These are phyloP conservation scores for Pandemis corylana DNA, from an alignment of 2,888 invertebrate genomes.

Conservation along the genomic window DNA sequence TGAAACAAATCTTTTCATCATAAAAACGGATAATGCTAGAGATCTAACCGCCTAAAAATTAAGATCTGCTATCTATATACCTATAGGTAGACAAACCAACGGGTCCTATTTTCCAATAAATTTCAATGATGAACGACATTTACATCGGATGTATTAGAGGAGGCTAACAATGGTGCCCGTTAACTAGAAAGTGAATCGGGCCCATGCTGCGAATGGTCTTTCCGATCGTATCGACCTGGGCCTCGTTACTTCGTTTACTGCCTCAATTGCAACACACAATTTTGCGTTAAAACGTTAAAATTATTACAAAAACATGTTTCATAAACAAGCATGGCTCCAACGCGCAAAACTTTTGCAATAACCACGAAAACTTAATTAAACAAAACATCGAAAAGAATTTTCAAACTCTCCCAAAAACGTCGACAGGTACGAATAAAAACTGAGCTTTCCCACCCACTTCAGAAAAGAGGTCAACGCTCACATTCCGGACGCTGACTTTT, in stretches of 20 bases:
- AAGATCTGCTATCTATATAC: not conserved
- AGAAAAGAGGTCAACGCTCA: slow-evolving; percentile 67
- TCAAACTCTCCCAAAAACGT: slow-evolving; percentile 38
- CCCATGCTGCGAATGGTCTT: slow-evolving; percentile 71
- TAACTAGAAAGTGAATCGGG: slow-evolving; percentile 79
- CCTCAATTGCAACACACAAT: slow-evolving; percentile 71
- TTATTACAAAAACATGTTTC: slow-evolving; percentile 1
- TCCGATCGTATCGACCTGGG: slow-evolving; percentile 74
- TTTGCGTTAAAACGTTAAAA: slow-evolving; percentile 49
- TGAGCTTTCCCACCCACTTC: slow-evolving; percentile 49
- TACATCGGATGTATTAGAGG: slow-evolving; percentile 75
- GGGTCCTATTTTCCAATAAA: slow-evolving; percentile 48
- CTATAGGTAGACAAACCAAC: too few species aligned
- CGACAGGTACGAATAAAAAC: slow-evolving; percentile 47
- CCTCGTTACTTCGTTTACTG: slow-evolving; percentile 75
- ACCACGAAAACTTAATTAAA: slow-evolving; percentile 39
- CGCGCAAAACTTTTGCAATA: slow-evolving; percentile 32
- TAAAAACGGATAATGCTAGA: not conserved
- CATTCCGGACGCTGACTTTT: slow-evolving; percentile 67
- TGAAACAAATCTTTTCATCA: not conserved
- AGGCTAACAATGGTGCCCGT: slow-evolving; percentile 73
- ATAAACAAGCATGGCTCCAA: not conserved
- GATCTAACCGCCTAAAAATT: not conserved
- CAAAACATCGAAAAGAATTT: slow-evolving; percentile 39
- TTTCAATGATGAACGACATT: slow-evolving; percentile 64